Conservation (phyloP, 1,140 invertebrate species). For the Brachionus sp. region DNA sequence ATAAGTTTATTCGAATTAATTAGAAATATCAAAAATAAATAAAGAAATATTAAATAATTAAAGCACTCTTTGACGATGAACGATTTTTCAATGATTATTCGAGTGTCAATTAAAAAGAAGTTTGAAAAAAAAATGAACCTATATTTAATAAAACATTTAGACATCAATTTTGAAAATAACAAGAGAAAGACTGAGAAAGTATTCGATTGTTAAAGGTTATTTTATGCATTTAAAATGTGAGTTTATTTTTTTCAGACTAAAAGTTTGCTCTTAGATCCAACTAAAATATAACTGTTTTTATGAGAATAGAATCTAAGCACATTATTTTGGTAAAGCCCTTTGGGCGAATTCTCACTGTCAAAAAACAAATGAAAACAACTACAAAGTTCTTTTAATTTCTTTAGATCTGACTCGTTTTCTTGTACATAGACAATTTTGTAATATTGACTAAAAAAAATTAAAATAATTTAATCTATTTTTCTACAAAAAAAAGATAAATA, state of each 20-base stretch:
- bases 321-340: constrained; percentile 50
- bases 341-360: constrained; percentile 47
- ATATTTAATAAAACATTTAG: neutral
- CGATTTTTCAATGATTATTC: neutral
- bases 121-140: neutral
- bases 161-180: neutral
- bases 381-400: constrained; percentile 47
- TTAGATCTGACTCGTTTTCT: constrained; percentile 47
- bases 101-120: neutral
- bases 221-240: neutral
- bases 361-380: constrained; percentile 52
- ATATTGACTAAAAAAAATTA: constrained; percentile 47
- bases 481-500: neutral
- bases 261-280: constrained; percentile 20
- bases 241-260: neutral
- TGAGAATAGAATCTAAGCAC: neutral
- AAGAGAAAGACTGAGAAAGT: neutral
- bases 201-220: neutral
- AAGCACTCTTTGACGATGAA: neutral
- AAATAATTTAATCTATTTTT: neutral
- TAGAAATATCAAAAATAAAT: neutral
- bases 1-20: no score
- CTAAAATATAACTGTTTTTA: constrained; percentile 13
- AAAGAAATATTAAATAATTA: neutral
- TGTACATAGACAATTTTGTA: constrained; percentile 50